Conservation (phyloP, 2,113 vertebrate species). For the Mesitornis unicolor region DNA sequence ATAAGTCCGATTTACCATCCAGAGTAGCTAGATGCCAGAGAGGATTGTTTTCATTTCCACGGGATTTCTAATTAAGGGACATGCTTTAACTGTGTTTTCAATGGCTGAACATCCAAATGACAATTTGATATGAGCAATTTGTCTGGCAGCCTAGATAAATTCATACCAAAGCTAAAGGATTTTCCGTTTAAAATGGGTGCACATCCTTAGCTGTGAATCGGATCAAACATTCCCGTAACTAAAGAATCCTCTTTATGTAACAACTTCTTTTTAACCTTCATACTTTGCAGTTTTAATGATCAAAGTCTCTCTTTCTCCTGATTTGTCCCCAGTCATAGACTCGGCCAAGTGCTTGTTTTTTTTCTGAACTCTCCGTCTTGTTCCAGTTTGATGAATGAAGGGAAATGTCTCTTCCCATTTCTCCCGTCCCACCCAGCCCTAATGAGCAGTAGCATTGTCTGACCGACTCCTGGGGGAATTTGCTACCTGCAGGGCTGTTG, state of each 20-base stretch:
- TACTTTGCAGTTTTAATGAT: constrained; percentile 14
- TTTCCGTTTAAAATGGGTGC: constrained; percentile 46
- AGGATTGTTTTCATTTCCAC: constrained; percentile 35
- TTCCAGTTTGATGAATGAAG: constrained; percentile 53
- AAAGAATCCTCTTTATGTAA: constrained; percentile 40
- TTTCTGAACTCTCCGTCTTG: neutral
- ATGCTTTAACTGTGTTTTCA: constrained; percentile 46
- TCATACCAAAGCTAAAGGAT: constrained; percentile 62
- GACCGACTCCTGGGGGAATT: constrained; percentile 16
- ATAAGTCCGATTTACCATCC: constrained; percentile 18
- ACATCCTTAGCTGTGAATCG: neutral
- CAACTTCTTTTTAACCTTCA: constrained; percentile 12
- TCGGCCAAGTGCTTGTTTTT: neutral
- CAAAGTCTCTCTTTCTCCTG: constrained; percentile 11
- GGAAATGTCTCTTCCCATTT: constrained; percentile 50
- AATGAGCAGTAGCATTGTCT: constrained; percentile 53
- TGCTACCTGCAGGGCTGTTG: constrained; percentile 9
- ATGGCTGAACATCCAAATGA: constrained; percentile 42
- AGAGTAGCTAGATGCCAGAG: constrained; percentile 47
- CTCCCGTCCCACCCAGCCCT: constrained; percentile 52
- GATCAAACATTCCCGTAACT: constrained; percentile 18
- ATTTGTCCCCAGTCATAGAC: constrained; percentile 23
- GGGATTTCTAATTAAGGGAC: constrained; percentile 41
- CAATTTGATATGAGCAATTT: constrained; percentile 62
- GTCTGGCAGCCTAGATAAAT: constrained; percentile 40